phyloP scores from a whole-genome alignment of 2,888 invertebrate genomes.

The Leptura quadrifasciata region DNA sequence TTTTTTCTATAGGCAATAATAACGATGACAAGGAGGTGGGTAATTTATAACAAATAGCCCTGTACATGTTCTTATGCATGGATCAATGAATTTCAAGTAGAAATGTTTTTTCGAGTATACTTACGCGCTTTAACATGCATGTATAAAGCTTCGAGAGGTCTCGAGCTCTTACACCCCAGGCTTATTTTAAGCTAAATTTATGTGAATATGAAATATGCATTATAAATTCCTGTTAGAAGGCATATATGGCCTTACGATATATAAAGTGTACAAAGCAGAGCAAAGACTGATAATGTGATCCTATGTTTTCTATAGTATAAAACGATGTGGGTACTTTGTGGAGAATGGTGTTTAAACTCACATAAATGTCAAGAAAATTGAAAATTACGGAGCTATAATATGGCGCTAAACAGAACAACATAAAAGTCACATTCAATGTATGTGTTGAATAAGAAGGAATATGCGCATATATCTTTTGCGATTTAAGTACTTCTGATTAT shows the following conservation, averaged over 20 bases:
- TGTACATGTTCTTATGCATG: too few relatives aligned
- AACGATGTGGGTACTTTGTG: not conserved
- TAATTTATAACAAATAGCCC: too few relatives aligned
- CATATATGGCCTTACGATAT: not conserved
- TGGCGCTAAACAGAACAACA: not conserved
- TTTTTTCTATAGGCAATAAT: too few relatives aligned
- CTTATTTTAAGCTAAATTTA: not conserved
- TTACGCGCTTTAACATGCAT: not conserved
- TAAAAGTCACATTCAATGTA: not conserved
- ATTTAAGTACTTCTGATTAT: too few relatives aligned
- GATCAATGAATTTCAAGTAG: not conserved
- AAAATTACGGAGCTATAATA: not conserved
- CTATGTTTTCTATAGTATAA: not conserved
- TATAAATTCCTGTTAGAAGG: not conserved
- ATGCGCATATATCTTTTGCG: too few relatives aligned
- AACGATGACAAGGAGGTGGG: too few relatives aligned
- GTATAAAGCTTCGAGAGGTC: not conserved
- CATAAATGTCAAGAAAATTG: not conserved
- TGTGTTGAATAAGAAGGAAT: too few relatives aligned
- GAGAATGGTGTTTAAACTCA: not conserved
- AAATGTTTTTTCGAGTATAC: not conserved
- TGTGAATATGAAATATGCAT: not conserved
- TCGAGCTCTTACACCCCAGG: not conserved
- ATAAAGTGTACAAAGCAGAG: slow-evolving; percentile 3
- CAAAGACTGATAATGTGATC: not conserved